phyloP scores from a whole-genome alignment of 2,797 vertebrate genomes.

The Ptychadena robeensis region DNA sequence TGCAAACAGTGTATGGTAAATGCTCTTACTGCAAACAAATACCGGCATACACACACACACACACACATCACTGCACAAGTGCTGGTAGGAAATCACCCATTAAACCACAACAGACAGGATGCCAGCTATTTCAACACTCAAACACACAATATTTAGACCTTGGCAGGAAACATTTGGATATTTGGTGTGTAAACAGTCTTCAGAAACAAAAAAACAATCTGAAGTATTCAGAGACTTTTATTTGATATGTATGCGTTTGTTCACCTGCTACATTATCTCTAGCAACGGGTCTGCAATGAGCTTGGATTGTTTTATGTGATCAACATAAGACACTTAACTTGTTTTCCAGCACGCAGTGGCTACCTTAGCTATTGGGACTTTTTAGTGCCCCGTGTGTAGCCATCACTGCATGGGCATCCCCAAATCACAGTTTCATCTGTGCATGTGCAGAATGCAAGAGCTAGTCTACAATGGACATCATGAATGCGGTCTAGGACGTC shows the following conservation, averaged over 20 bases:
- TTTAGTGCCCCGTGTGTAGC: no score
- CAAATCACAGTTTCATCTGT: no score
- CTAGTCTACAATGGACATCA: no score
- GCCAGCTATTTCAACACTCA: not conserved
- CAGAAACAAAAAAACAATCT: not conserved
- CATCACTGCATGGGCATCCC: no score
- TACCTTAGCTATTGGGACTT: no score
- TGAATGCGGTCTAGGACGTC: no score
- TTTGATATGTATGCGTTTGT: not conserved
- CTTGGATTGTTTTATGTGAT: not conserved
- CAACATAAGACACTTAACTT: not conserved
- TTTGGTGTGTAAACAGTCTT: not conserved
- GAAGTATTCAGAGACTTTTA: not conserved
- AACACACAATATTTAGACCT: not conserved
- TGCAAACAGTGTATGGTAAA: no score
- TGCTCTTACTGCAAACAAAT: no score
- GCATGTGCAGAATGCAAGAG: no score
- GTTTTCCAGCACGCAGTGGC: no score
- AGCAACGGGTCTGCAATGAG: not conserved
- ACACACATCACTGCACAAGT: not conserved
- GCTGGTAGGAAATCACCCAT: not conserved
- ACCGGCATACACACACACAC: no score
- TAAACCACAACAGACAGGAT: constrained; percentile 21
- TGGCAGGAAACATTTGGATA: not conserved
- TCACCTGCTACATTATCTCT: not conserved